Evolutionary conservation across 2,888 invertebrate genomes (phyloP), one percentile per base, ranked within the genome.

Genomic region (Drosophila picticornis): DNA sequence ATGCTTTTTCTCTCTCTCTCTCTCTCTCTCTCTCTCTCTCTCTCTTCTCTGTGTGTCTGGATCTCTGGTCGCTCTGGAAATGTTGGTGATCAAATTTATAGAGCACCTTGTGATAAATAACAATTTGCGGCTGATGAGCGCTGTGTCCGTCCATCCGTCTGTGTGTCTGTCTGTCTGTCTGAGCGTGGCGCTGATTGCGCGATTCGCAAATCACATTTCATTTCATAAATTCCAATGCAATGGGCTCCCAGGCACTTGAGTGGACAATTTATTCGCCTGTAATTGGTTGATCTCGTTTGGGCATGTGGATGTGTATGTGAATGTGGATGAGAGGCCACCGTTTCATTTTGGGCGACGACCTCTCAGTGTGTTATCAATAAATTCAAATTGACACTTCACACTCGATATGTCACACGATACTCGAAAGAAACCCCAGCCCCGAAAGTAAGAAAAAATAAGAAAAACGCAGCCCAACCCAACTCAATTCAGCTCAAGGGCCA

Each of bases 321-420:
- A 27, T 51, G 51, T 34, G 29, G 62, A 32, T 56, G 72, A 43
- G 59, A 25, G 67, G 76, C 73, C 75, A 75, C 60, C 65, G 77
- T 70, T 75, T 64, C 57, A 29, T 32, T 43, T 57, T 34, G 43
- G 51, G 51, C 60, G 67, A 65, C 77, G 84, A 91, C 82, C 87
- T 91, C 91, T 91, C 92, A 89, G 66, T 75, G 74, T 83, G 83
- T 92, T 92, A 92, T 92, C 92, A 91, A 92, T 92, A 92, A 92
- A 92, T 92, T 92, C 89, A 92, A 91, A 91, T 91, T 92, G 92
- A 92, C 92, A 92, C 84, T 92, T 92, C 92, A 92, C 92, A 92
- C 92, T 91, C 88, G 92, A 92, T 92, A 91, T 92, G 92, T 91
- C 92, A 92, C 91, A 90, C 87, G 91, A 92, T 92, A 92, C 86